Percentiles rank a stretch among this genome's conserved stretches.
phyloP scores from a whole-genome alignment of 2,888 invertebrate species.

The Troides oblongomaculatus region DNA sequence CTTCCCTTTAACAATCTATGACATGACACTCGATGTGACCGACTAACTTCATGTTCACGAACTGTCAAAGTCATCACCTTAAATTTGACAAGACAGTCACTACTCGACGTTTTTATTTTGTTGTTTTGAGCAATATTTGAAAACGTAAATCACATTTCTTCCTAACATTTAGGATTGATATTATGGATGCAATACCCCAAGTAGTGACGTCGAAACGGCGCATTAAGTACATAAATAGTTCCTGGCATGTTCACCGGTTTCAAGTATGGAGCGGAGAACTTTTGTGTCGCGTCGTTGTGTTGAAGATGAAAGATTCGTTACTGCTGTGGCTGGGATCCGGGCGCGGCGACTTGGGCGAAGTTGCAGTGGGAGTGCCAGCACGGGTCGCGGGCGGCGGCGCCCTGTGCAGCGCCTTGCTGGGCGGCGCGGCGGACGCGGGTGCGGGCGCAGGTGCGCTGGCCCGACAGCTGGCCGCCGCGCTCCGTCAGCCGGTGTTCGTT shows the following conservation, averaged over 20 bases:
- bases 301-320: conserved; percentile 53
- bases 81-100: too few species aligned
- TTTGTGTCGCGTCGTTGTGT: conserved; percentile 47
- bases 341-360: conserved; percentile 34
- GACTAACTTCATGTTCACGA: too few species aligned
- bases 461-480: conserved; percentile 45
- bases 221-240: conserved; percentile 50
- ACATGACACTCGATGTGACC: too few species aligned
- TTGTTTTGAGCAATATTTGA: too few species aligned
- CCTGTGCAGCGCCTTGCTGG: conserved; percentile 34
- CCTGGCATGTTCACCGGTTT: conserved; percentile 57
- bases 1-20: too few species aligned
- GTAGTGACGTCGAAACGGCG: conserved; percentile 45
- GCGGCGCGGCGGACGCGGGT: conserved; percentile 21
- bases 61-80: too few species aligned
- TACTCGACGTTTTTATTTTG: too few species aligned
- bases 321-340: conserved; percentile 56
- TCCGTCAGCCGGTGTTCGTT: conserved; percentile 49
- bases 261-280: conserved; percentile 56
- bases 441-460: conserved; percentile 43
- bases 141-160: too few species aligned
- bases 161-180: background rate
- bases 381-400: conserved; percentile 38
- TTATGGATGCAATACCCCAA: conserved; percentile 41
- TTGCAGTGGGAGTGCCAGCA: conserved; percentile 38